A percentile compares a stretch with the other conserved stretches of the same genome.
Conservation (phyloP, 1,140 invertebrate species). For the Ceratina japonica region DNA sequence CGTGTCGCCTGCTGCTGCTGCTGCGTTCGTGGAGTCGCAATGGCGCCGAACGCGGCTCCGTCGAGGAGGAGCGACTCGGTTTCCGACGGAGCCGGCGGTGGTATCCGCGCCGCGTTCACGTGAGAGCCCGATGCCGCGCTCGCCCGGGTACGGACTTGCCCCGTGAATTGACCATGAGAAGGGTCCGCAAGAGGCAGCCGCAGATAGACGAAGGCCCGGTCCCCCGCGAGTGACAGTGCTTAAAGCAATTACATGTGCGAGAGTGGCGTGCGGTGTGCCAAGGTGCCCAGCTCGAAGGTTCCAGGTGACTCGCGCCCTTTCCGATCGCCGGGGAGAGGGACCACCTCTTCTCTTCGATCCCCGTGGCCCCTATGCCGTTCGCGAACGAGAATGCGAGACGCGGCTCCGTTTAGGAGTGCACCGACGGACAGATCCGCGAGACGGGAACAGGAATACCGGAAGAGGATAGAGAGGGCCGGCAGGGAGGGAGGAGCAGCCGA, state of each 20-base stretch:
- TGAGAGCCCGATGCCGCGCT: constrained; percentile 21
- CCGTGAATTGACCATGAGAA: constrained; percentile 63
- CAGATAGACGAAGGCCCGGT: constrained; percentile 62
- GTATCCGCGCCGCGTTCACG: constrained; percentile 13
- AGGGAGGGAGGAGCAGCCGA: background rate
- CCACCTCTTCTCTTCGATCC: background rate
- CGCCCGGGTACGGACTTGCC: no score
- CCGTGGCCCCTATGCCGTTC: background rate
- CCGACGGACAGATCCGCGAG: background rate
- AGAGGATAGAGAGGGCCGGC: background rate
- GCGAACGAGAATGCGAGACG: constrained; percentile 13
- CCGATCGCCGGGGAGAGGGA: background rate
- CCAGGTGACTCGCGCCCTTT: background rate
- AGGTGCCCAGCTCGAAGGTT: background rate
- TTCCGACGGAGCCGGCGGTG: constrained; percentile 10
- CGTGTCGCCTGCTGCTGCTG: background rate
- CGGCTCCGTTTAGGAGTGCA: constrained; percentile 20
- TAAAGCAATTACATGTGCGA: background rate
- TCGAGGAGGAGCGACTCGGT: constrained; percentile 22
- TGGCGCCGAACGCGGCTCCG: constrained; percentile 51
- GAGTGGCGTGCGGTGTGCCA: background rate
- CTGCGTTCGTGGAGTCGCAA: constrained; percentile 22
- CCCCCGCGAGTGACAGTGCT: constrained; percentile 63
- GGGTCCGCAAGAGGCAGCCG: constrained; percentile 67
- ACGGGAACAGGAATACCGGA: background rate